A percentile compares a stretch with the other conserved stretches of the same genome.
Conservation (phyloP, 2,888 invertebrate species). For the Drosophila testacea region DNA sequence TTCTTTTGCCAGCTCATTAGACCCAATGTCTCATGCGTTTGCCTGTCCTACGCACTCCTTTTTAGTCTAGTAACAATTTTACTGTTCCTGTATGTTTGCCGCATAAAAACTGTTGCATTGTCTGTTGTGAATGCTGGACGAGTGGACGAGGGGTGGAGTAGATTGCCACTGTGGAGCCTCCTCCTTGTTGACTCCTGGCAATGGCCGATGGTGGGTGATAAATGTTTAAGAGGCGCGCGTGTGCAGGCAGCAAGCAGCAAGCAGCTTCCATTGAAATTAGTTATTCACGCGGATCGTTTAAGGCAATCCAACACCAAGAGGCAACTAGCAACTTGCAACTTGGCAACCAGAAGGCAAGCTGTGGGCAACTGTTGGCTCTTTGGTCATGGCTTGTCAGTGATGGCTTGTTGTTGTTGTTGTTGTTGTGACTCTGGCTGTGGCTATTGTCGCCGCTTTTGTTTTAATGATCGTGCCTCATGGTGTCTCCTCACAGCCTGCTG, state of each 20-base stretch:
- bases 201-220: slow-evolving; percentile 82
- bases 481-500: slow-evolving; percentile 50
- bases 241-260: slow-evolving; percentile 46
- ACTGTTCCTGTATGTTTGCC: slow-evolving; percentile 10
- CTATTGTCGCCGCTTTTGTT: slow-evolving; percentile 82
- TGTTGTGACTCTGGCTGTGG: slow-evolving; percentile 27
- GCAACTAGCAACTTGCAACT: slow-evolving; percentile 45
- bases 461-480: slow-evolving; percentile 81
- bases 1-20: slow-evolving; percentile 61
- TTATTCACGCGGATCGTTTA: slow-evolving; percentile 84
- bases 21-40: slow-evolving; percentile 57
- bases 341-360: slow-evolving; percentile 17
- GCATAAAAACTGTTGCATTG: slow-evolving; percentile 64
- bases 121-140: slow-evolving; percentile 28
- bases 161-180: slow-evolving; percentile 14
- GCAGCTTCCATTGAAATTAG: slow-evolving; percentile 84
- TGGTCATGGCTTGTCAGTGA: slow-evolving; percentile 81
- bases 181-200: slow-evolving; percentile 38
- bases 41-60: slow-evolving; percentile 75
- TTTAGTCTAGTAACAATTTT: slow-evolving; percentile 53
- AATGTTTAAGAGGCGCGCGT: slow-evolving; percentile 71
- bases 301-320: slow-evolving; percentile 79
- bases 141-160: not conserved
- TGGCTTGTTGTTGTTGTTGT: slow-evolving; percentile 36
- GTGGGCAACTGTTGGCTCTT: slow-evolving; percentile 37